Evolutionary conservation across 2,797 vertebrate species (phyloP).

Genomic region (Neomorphus geoffroyi): DNA sequence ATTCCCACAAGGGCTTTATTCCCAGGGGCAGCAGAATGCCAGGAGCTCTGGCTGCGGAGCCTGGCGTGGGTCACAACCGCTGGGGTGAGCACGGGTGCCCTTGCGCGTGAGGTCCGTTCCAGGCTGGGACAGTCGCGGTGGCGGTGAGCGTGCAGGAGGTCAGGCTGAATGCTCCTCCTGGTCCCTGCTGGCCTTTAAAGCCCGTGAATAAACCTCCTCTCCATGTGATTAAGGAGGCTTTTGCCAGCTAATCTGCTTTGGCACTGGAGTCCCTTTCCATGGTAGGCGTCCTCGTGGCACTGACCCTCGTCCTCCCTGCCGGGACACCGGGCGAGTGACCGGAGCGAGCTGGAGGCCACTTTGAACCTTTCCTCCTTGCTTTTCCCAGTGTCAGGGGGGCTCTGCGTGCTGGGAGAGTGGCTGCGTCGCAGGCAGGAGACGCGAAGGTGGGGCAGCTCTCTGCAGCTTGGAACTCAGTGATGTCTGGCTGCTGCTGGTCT

Average conservation of each 20-base stretch:
- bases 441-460: neutral
- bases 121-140: rapidly evolving
- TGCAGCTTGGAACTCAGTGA: neutral
- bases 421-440: neutral
- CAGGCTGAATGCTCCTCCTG: rapidly evolving
- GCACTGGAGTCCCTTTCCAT: neutral
- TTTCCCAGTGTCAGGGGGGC: neutral
- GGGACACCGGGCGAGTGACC: rapidly evolving
- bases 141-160: neutral
- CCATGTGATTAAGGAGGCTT: slow-evolving; percentile 24
- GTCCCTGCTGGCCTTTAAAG: slow-evolving; percentile 8
- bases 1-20: neutral
- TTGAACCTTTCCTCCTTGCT: neutral
- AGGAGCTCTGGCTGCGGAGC: neutral
- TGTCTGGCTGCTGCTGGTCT: neutral
- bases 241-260: slow-evolving; percentile 28
- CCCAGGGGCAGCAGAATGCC: neutral
- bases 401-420: rapidly evolving
- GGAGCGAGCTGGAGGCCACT: rapidly evolving
- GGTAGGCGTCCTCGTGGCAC: neutral
- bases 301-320: neutral
- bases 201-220: slow-evolving; percentile 3
- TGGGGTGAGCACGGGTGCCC: neutral
- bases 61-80: neutral
- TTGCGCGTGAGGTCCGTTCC: rapidly evolving